Evolutionary conservation across 2,113 vertebrate species (phyloP).

Genomic region (Sula dactylatra): DNA sequence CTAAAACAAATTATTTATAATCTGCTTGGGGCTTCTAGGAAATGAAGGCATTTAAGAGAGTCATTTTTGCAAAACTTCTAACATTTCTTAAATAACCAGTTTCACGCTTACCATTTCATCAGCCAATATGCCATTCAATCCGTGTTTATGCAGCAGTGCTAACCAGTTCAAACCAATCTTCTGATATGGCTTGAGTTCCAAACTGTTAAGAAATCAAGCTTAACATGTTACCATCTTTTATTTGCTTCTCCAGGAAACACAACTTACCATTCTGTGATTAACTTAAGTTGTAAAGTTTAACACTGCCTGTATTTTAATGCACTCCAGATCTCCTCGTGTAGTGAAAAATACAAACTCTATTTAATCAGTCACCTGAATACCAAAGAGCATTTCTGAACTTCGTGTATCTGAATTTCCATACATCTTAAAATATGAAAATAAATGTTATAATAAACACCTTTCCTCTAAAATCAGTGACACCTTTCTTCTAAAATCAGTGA

Average conservation of each 20-base stretch:
- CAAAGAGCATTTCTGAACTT: not conserved
- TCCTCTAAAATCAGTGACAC: not conserved
- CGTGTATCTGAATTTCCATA: not conserved
- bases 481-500: not conserved
- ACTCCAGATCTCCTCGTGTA: not conserved
- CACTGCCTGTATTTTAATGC: not conserved
- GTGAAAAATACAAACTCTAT: not conserved
- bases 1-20: not conserved
- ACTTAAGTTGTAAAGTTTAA: not conserved
- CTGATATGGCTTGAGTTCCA: constrained; percentile 92
- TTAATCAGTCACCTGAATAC: not conserved
- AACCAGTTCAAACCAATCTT: constrained; percentile 96
- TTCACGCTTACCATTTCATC: constrained; percentile 94
- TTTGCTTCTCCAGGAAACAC: not conserved
- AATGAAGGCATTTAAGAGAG: not conserved
- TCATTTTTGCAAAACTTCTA: not conserved
- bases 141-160: constrained; percentile 88
- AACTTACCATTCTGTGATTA: not conserved
- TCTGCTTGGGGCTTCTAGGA: not conserved
- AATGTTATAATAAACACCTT: not conserved
- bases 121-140: constrained; percentile 92
- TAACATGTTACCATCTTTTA: not conserved
- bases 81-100: accelerated
- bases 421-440: not conserved
- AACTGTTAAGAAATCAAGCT: constrained; percentile 71